Evolutionary conservation across 2,888 invertebrate species (phyloP), one percentile per base, ranked within the genome.

Genomic region (Xestoiulus laeticollis): DNA sequence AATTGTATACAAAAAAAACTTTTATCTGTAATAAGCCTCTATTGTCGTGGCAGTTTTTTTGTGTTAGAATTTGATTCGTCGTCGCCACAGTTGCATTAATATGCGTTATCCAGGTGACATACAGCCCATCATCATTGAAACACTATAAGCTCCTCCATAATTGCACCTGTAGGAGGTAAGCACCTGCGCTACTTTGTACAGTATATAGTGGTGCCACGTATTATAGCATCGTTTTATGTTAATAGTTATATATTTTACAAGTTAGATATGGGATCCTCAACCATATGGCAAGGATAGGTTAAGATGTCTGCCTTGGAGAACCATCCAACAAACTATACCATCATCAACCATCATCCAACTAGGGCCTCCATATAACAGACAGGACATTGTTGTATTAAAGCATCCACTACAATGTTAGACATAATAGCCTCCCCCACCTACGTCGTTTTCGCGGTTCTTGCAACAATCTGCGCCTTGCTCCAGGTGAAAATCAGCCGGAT

Each of bases 401-500:
- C 1, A 14, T 26, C 16, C 30, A 30, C 14, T 38, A 85, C 33
- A 85, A 85, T 32, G 32, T n/a, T 87, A 44, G 87, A 89, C 38
- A 6, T 89, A 4, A 43, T 48, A 14, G 10, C 26, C 30, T 44
- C 53, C 6, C 26, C 86, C 1, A 88, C 78, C 19, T 89, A 89
- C 87, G 33, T 86, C 38, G 44, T 82, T 1, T 91, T 91, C 85
- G 78, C 32, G 0, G 22, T 85, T 14, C 38, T 89, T 48, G 90
- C 89, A 0, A 83, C 89, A 2, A 86, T 90, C 16, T 91, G 91
- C 89, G 88, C 89, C 5, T 86, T 90, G 12, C 89, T 91, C 14
- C 89, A 89, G 30, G 8, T 68, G 85, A 93, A 93, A 89, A 92
- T 92, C 83, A 92, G 92, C 89, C 86, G 59, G 48, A 86, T 48